A percentile compares a stretch with the other conserved stretches of the same genome.
These are phyloP conservation scores for Pterobdella sp. DNA, from an alignment of 2,888 invertebrate species.

Conservation along the genomic window DNA sequence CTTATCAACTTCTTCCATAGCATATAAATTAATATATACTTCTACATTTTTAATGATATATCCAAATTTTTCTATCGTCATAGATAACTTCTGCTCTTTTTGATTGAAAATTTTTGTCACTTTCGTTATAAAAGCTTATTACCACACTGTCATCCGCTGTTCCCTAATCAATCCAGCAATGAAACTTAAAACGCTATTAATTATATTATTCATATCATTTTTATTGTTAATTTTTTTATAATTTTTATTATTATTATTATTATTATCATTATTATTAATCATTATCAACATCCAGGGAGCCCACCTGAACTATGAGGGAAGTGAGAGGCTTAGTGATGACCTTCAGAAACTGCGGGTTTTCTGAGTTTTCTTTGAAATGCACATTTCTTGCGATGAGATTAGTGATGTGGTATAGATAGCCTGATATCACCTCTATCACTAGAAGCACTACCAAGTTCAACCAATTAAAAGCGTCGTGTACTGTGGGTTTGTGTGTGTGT, in stretches of 20 bases:
- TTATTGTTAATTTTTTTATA: too few species aligned
- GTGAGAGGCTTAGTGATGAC: constrained; percentile 53
- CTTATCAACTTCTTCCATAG: too few species aligned
- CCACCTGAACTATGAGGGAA: constrained; percentile 47
- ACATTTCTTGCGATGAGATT: constrained; percentile 42
- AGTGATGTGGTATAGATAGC: constrained; percentile 45
- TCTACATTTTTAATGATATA: too few species aligned
- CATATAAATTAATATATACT: too few species aligned
- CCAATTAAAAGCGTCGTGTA: constrained; percentile 57
- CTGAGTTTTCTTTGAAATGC: constrained; percentile 26
- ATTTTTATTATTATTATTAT: background rate
- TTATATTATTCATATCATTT: too few species aligned
- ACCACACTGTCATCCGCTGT: background rate
- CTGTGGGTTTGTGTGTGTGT: too few species aligned
- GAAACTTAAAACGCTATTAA: too few species aligned
- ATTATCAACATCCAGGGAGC: background rate
- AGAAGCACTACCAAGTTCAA: constrained; percentile 54
- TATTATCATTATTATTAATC: background rate
- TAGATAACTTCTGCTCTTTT: too few species aligned
- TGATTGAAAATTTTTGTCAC: too few species aligned
- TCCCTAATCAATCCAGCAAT: background rate
- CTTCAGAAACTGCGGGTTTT: constrained; percentile 44
- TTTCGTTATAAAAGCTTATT: too few species aligned
- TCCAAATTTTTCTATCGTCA: too few species aligned
- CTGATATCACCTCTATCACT: constrained; percentile 52